Base-by-base conservation (phyloP, 2,113 vertebrate genomes). In the Microcebus ravelobensis region DNA sequence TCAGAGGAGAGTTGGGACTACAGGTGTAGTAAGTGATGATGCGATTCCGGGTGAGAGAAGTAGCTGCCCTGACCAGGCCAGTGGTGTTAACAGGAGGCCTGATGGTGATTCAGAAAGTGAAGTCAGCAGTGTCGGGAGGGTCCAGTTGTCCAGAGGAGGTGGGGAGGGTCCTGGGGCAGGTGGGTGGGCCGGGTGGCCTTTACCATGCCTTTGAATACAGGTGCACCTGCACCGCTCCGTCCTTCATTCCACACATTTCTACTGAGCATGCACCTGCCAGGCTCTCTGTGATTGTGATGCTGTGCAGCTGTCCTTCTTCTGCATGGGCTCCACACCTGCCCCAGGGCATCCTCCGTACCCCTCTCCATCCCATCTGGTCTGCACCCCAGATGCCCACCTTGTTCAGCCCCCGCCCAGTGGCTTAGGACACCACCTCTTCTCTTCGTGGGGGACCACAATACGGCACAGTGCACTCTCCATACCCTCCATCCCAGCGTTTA, bases 401-500 rank as follows among this genome's bases (percentile, higher is more conserved):
- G 17, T 65, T 48, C 18, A 80, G 39, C 42, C 45, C 45, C 45
- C 6, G 6, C 45, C 45, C 45, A 45, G 45, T 5, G 13, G 45
- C n/a, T 20, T 11, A 25, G 36, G 50, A 39, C 31, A n/a, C 27
- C 45, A 18, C 11, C 27, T 7, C 50, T 71, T 23, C 81, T 42
- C 10, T 29, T 55, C 1, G 0, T 0, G 45, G 59, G 29, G 70
- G 23, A 61, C 59, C 59, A 14, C 9, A 13, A 36, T 25, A 15
- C 36, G 1, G 36, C 18, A 1, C 7, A 1, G 1, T 10, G 34
- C 13, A 1, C 67, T 36, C 45, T 50, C 14, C 6, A 12, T 9
- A 2, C 5, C 29, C 42, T 3, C 18, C 6, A 29, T 34, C 13
- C 6, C 39, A n/a, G 0, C 20, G 0, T 21, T 55, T 7, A 27